Base-by-base conservation (phyloP, 2,113 vertebrate genomes). In the Mellivora capensis region DNA sequence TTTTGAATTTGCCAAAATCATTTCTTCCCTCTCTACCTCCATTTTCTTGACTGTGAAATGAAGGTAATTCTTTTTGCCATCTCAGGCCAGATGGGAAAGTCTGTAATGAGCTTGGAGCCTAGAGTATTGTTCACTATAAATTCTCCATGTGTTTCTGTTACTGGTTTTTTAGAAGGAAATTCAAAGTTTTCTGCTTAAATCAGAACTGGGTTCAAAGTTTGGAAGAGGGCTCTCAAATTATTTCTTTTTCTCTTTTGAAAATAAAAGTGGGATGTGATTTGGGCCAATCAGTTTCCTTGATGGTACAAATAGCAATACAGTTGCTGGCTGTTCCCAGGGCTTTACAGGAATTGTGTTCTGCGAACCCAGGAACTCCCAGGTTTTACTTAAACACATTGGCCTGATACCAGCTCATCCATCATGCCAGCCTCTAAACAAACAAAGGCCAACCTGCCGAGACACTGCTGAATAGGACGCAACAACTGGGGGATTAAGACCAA, bases 41-140 rank as follows among this genome's bases (percentile, higher is more conserved):
- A 57, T 96, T 96, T 97, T 97, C 91, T 72, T 91, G 80, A 71
- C 87, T 96, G 62, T 84, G 80, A 96, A 97, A 97, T 95, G 69
- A 96, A 96, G 67, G 80, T 93, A 96, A 97, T 97, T 96, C 86
- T 96, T 95, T 96, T 94, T 96, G 79, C 91, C 89, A 95, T 92
- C 89, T 90, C 64, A 82, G 90, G 61, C 91, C 96, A 97, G 96
- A 94, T 89, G 88, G 96, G 79, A 94, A 95, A 97, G 57, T 87
- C 59, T 67, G 9, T 97, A 97, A 98, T 87, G 95, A 96, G 74
- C 96, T 57, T 96, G 91, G 86, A 97, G 80, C 61, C 83, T 67
- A 83, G 84, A 97, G 80, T 94, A 92, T 76, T 96, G 86, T 94
- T 94, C 69, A 87, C 91, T 96, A 89, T 97, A 97, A 96, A 96